These are phyloP conservation scores for Trachymyrmex cornetzi DNA, from an alignment of 1,140 invertebrate genomes.

Conservation along the genomic window DNA sequence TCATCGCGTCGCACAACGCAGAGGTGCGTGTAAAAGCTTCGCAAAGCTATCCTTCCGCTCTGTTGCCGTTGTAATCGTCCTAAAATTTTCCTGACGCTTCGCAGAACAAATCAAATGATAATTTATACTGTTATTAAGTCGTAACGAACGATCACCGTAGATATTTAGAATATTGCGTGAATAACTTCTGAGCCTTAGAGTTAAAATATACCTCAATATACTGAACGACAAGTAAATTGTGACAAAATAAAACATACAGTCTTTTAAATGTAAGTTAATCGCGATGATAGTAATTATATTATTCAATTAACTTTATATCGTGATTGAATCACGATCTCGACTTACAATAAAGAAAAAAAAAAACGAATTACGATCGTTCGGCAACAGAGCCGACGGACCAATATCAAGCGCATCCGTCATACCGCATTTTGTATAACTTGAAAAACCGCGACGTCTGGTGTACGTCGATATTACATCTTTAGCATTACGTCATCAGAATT, in stretches of 20 bases:
- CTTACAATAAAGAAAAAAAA: neutral
- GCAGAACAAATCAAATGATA: neutral
- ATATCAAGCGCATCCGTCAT: conserved; percentile 41
- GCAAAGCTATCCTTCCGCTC: neutral
- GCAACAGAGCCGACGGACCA: neutral
- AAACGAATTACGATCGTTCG: neutral
- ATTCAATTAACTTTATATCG: neutral
- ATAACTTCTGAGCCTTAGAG: neutral
- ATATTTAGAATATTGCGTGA: neutral
- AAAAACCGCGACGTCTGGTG: conserved; percentile 17
- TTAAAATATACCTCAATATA: neutral
- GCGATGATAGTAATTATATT: neutral
- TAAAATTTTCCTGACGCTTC: neutral
- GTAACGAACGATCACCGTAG: conserved; percentile 4
- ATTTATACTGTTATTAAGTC: neutral
- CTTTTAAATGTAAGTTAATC: neutral
- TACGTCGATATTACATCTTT: conserved; percentile 56
- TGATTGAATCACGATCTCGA: neutral
- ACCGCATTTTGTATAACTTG: conserved; percentile 53
- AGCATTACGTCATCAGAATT: conserved; percentile 24
- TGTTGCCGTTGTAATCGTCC: too few relatives aligned
- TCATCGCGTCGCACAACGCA: conserved; percentile 24
- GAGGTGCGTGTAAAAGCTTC: conserved; percentile 8
- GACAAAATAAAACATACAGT: neutral
- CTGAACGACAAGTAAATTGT: neutral